Percentiles rank a stretch among this genome's conserved stretches.
These are phyloP conservation scores for Caenorhabditis inopinata DNA, from an alignment of 1,140 invertebrate genomes.

Conservation along the genomic window DNA sequence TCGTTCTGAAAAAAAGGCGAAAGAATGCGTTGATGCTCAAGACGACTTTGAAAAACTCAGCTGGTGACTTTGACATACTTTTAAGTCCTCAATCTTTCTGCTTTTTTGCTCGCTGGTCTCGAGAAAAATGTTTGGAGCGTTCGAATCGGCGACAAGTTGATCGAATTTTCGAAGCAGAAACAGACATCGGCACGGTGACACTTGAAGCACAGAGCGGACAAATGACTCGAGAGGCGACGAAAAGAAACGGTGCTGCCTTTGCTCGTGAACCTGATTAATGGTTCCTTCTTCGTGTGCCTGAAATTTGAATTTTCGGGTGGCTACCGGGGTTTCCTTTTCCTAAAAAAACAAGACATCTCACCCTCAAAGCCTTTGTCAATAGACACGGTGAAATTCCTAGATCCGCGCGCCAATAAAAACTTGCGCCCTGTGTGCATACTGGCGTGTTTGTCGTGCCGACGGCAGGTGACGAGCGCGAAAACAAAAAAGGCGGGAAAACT, in stretches of 20 bases:
- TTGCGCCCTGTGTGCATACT: no score
- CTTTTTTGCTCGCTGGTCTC: neutral
- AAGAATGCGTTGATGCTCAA: no score
- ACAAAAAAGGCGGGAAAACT: no score
- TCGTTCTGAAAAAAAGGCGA: neutral
- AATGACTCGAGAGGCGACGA: conserved; percentile 42
- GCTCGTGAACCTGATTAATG: conserved; percentile 46
- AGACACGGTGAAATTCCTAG: no score
- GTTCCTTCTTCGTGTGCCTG: conserved; percentile 50
- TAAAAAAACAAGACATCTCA: no score
- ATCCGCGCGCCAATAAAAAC: no score
- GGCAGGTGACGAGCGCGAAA: no score
- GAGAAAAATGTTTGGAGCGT: neutral
- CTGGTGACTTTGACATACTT: neutral
- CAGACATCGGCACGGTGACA: conserved; percentile 21
- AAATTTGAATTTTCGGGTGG: neutral
- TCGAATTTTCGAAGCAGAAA: conserved; percentile 39
- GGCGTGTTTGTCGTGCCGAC: no score
- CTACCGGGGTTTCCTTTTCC: neutral
- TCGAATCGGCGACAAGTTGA: neutral
- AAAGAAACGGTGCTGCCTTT: conserved; percentile 43
- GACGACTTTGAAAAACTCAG: neutral
- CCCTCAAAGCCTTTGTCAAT: no score
- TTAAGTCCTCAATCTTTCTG: neutral
- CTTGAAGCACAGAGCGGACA: conserved; percentile 25